Percentiles rank a stretch among this genome's conserved stretches.
These are phyloP conservation scores for Melieria omissa DNA, from an alignment of 2,888 invertebrate genomes.

Conservation along the genomic window DNA sequence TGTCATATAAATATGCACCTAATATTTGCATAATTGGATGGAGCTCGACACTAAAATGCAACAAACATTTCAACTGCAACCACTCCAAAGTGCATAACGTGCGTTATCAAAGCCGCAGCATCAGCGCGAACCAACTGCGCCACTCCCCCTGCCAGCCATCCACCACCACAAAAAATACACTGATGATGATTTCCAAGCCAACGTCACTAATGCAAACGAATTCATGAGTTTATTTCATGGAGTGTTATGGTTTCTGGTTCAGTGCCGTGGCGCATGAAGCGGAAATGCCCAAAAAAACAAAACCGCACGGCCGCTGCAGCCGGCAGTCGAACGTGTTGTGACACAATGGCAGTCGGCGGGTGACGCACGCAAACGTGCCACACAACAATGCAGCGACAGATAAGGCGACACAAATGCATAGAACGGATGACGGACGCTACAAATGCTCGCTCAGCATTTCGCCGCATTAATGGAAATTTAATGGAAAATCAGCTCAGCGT, in stretches of 20 bases:
- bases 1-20: too few species aligned
- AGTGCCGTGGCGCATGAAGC: neutral
- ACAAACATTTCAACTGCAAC: too few species aligned
- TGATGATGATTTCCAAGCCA: neutral
- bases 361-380: neutral
- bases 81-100: too few species aligned
- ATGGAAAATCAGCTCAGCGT: slow-evolving; percentile 9
- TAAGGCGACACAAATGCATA: neutral
- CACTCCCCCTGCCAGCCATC: too few species aligned
- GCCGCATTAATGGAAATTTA: slow-evolving; percentile 15
- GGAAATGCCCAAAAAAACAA: slow-evolving; percentile 7
- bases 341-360: neutral
- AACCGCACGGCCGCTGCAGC: neutral
- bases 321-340: neutral
- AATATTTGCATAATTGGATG: too few species aligned
- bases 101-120: too few species aligned
- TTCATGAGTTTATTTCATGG: slow-evolving; percentile 1
- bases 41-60: too few species aligned
- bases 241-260: neutral
- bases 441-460: neutral
- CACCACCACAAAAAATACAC: too few species aligned
- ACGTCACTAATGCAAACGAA: neutral
- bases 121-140: too few species aligned
- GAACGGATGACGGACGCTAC: neutral
- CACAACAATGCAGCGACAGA: neutral